A percentile compares a stretch with the other conserved stretches of the same genome.
phyloP scores from a whole-genome alignment of 2,113 vertebrate species.

The Zeus faber region DNA sequence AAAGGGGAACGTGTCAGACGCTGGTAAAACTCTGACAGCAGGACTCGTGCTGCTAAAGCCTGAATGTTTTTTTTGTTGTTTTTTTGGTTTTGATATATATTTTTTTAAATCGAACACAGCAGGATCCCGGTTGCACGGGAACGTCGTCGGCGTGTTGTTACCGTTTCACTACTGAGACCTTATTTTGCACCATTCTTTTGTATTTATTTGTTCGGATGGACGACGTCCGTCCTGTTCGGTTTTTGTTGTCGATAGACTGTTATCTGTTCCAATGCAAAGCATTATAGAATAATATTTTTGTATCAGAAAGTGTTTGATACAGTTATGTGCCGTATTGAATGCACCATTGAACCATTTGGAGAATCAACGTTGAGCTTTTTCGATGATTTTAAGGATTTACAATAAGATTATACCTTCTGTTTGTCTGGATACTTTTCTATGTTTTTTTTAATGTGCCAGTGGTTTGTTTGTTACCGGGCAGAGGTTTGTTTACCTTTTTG shows the following conservation, averaged over 20 bases:
- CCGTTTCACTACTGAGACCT: conserved; percentile 16
- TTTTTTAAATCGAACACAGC: too few species aligned
- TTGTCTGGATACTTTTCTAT: conserved; percentile 42
- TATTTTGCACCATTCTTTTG: conserved; percentile 52
- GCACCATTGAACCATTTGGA: conserved; percentile 82
- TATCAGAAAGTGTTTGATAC: conserved; percentile 93
- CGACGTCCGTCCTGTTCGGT: conserved; percentile 64
- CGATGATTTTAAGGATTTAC: conserved; percentile 55
- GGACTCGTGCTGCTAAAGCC: too few species aligned
- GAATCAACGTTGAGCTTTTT: conserved; percentile 61
- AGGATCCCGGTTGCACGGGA: conserved; percentile 35
- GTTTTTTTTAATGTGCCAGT: conserved; percentile 48
- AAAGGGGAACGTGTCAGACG: too few species aligned
- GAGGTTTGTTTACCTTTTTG: conserved; percentile 44
- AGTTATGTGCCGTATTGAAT: conserved; percentile 91
- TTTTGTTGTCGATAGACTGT: conserved; percentile 76
- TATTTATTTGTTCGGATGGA: conserved; percentile 68
- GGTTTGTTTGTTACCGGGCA: conserved; percentile 36
- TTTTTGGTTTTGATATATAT: too few species aligned
- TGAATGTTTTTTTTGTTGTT: too few species aligned
- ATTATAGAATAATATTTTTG: conserved; percentile 97
- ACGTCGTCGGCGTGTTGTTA: conserved; percentile 38
- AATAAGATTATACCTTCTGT: conserved; percentile 46
- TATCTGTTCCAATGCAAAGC: conserved; percentile 82
- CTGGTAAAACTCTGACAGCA: too few species aligned